A percentile compares a stretch with the other conserved stretches of the same genome.
Evolutionary conservation across 1,140 invertebrate genomes (phyloP).

Genomic region (Platyura marginata): DNA sequence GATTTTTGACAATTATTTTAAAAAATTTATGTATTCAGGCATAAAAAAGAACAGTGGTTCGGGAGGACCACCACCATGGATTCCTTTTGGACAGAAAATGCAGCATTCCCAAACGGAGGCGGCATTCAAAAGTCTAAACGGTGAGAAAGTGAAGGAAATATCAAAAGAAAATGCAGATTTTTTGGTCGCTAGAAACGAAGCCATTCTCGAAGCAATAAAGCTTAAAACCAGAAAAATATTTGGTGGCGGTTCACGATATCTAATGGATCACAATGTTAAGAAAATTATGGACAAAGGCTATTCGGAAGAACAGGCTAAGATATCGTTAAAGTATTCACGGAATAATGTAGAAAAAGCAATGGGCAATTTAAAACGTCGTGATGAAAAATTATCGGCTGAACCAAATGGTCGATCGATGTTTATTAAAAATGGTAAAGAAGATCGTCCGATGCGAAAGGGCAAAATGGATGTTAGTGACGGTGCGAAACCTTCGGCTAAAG

Average conservation of each 20-base stretch:
- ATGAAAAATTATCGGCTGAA: slow-evolving; percentile 19
- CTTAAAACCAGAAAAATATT: slow-evolving; percentile 61
- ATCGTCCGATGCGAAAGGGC: not conserved
- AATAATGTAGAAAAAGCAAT: slow-evolving; percentile 58
- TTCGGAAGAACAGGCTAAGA: slow-evolving; percentile 53
- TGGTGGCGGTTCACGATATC: slow-evolving; percentile 46
- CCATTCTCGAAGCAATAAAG: slow-evolving; percentile 67
- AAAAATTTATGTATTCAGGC: slow-evolving; percentile 14
- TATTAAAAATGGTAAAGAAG: slow-evolving; percentile 10
- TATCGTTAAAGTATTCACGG: slow-evolving; percentile 45
- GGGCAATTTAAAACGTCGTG: slow-evolving; percentile 36
- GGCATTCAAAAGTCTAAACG: slow-evolving; percentile 45
- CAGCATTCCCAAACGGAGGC: slow-evolving; percentile 13
- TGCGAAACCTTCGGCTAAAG: slow-evolving; percentile 61
- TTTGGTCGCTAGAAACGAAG: slow-evolving; percentile 64
- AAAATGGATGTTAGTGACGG: slow-evolving; percentile 10
- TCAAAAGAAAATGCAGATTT: slow-evolving; percentile 55
- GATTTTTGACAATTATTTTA: no score
- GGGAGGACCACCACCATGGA: slow-evolving; percentile 73
- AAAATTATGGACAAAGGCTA: slow-evolving; percentile 66
- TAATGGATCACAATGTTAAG: slow-evolving; percentile 61
- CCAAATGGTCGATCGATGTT: slow-evolving; percentile 6
- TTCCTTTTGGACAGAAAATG: slow-evolving; percentile 68
- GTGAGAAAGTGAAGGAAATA: slow-evolving; percentile 32
- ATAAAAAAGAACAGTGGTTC: slow-evolving; percentile 32